Evolutionary conservation across 1,140 invertebrate species (phyloP), one percentile per base, ranked within the genome.

Genomic region (Macrotrachela quadricornifera): DNA sequence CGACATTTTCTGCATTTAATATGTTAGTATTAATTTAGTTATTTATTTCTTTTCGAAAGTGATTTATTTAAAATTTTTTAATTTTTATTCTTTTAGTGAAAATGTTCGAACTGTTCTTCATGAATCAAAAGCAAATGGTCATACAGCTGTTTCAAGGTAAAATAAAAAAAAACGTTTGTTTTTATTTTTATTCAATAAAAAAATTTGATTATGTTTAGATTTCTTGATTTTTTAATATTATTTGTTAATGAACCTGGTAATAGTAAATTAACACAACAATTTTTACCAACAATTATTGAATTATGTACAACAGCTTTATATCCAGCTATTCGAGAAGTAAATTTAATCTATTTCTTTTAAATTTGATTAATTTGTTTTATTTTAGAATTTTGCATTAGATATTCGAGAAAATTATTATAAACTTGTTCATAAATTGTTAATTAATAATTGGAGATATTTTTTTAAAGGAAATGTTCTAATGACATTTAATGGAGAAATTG

Each of bases 361-460:
- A 57, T n/a, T 43, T 42, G 15, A 12, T 36, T 10, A 50, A 38
- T 12, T n/a, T 17, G 21, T 30, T 30, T 30, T 2, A 30, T 30
- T 30, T 30, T 30, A 14, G 15, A 15, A 12, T 38, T 36, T 39
- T 49, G 48, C n/a, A 15, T 13, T 38, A n/a, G 13, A 49, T 30
- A 38, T 49, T 16, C 21, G 14, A 18, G 48, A 49, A 6, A 13
- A 38, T n/a, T 39, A 39, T 49, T 78, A 75, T 61, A 61, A 71
- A 30, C 61, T 78, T 18, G 62, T 77, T 9, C 68, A 71, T 56
- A 67, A 74, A 55, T 75, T 85, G 58, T 70, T 88, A 15, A 73
- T 80, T 48, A 77, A 84, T 65, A 79, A 82, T 42, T 87, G 83
- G 82, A 77, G 81, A 50, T 85, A 83, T 68, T 88, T 87, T 72